Evolutionary conservation across 2,113 vertebrate genomes (phyloP).

Genomic region (Heterocephalus glaber): DNA sequence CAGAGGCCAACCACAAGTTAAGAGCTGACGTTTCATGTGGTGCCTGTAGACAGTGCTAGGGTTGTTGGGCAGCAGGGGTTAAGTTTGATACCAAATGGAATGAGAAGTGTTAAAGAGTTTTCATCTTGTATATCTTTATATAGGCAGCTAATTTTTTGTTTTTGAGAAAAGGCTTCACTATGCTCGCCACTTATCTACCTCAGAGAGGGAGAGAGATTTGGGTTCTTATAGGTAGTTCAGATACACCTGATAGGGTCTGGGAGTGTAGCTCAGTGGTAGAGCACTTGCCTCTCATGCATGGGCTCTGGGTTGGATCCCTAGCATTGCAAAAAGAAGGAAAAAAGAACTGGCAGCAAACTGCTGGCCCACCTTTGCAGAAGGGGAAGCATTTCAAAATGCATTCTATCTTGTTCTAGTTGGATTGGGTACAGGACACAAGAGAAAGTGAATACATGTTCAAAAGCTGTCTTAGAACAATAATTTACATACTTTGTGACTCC

Average conservation of each 20-base stretch:
- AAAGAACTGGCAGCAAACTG: not conserved
- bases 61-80: not conserved
- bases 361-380: not conserved
- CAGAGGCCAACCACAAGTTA: not conserved
- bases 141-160: not conserved
- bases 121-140: not conserved
- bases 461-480: slow-evolving; percentile 3
- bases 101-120: not conserved
- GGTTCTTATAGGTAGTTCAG: not conserved
- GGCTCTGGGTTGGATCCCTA: not conserved
- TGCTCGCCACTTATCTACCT: not conserved
- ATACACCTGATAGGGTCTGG: not conserved
- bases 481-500: not conserved
- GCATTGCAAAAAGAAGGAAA: not conserved
- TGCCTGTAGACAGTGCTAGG: not conserved
- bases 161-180: not conserved
- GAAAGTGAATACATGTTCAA: not conserved
- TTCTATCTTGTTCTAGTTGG: not conserved
- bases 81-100: not conserved
- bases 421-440: not conserved
- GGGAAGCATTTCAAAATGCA: not conserved
- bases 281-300: not conserved
- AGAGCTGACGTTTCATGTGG: not conserved
- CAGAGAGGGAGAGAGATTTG: too few species aligned
- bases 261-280: not conserved